phyloP scores from a whole-genome alignment of 2,113 vertebrate genomes.

The Sapayoa aenigma region DNA sequence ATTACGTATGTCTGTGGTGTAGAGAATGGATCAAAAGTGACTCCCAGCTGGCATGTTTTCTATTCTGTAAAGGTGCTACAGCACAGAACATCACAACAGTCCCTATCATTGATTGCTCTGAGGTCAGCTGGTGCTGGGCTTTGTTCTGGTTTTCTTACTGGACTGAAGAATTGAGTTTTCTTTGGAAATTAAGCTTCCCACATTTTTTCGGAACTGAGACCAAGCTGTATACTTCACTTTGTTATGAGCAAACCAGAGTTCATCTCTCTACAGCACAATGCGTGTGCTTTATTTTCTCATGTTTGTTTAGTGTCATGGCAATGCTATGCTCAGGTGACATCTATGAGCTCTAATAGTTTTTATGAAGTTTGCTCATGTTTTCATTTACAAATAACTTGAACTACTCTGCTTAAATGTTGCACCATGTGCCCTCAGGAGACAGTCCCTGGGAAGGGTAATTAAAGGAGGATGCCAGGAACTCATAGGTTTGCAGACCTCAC shows the following conservation, averaged over 20 bases:
- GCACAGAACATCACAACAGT: neutral
- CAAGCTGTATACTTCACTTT: neutral
- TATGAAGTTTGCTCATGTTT: neutral
- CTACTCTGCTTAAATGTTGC: neutral
- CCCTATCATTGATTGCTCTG: neutral
- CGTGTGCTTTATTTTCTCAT: neutral
- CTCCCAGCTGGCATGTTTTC: neutral
- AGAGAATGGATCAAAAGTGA: neutral
- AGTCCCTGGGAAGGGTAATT: neutral
- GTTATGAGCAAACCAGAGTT: neutral
- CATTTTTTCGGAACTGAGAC: neutral
- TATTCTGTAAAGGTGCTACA: neutral
- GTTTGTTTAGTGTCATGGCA: neutral
- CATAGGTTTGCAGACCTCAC: neutral
- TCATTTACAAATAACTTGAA: neutral
- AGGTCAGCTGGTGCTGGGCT: neutral
- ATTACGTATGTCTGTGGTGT: neutral
- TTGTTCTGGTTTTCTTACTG: neutral
- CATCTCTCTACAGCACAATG: neutral
- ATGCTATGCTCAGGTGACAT: neutral
- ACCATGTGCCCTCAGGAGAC: neutral
- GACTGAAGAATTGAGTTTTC: neutral
- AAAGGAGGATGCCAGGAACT: neutral
- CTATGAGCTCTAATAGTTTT: neutral
- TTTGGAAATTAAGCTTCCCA: neutral